These are phyloP conservation scores for Deilephila elpenor DNA, from an alignment of 2,888 invertebrate species.

Conservation along the genomic window DNA sequence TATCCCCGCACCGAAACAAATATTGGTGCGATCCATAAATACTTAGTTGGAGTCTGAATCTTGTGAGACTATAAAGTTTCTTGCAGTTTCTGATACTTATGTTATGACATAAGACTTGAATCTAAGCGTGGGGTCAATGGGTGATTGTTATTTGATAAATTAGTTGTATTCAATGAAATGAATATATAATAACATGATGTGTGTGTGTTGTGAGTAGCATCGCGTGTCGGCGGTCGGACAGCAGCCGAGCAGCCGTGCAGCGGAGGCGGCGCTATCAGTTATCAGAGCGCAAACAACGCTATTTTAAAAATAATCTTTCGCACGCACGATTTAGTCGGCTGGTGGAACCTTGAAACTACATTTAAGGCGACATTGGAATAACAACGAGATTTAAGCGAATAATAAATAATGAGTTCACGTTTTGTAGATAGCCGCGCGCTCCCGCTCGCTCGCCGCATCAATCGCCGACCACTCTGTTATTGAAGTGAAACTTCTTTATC, in stretches of 20 bases:
- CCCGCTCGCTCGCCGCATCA: neutral
- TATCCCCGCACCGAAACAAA: too few species aligned
- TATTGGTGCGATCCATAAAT: too few species aligned
- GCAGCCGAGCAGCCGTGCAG: constrained; percentile 21
- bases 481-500: too few species aligned
- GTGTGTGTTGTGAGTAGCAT: neutral
- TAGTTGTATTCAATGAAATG: too few species aligned
- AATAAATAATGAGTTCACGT: constrained; percentile 58
- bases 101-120: too few species aligned
- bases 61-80: too few species aligned
- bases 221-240: neutral
- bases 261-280: constrained; percentile 55
- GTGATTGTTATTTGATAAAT: too few species aligned
- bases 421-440: constrained; percentile 33
- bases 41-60: too few species aligned
- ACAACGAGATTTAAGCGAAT: constrained; percentile 63
- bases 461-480: neutral
- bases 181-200: neutral
- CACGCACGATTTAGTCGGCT: constrained; percentile 53
- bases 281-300: constrained; percentile 62
- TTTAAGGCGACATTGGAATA: constrained; percentile 69
- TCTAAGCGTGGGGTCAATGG: too few species aligned
- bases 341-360: constrained; percentile 68
- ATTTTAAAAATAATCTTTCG: constrained; percentile 61
- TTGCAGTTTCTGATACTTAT: too few species aligned